Percentiles rank a stretch among this genome's conserved stretches.
Evolutionary conservation across 2,113 vertebrate genomes (phyloP).

Genomic region (Platycercus adscitus): DNA sequence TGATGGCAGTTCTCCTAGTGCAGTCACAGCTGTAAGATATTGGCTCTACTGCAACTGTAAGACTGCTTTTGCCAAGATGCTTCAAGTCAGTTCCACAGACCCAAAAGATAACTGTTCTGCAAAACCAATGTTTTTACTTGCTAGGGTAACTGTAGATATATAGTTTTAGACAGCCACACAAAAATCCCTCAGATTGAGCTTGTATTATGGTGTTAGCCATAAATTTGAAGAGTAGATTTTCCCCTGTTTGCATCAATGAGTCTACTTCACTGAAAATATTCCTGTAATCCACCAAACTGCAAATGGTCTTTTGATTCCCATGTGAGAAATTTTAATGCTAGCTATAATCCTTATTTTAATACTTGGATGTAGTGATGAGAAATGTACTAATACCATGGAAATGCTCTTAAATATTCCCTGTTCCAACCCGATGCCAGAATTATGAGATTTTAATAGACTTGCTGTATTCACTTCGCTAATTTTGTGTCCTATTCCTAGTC

Average conservation of each 20-base stretch:
- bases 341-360: conserved; percentile 21
- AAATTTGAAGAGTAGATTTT: conserved; percentile 1
- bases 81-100: conserved; percentile 11
- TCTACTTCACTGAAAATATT: conserved; percentile 10
- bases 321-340: neutral
- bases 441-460: neutral
- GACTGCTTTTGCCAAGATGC: conserved; percentile 29
- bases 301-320: neutral
- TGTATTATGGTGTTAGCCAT: neutral
- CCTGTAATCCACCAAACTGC: conserved; percentile 5
- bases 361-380: neutral
- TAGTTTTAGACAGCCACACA: neutral
- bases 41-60: conserved; percentile 26
- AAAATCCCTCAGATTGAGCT: neutral
- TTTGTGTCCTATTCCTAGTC: neutral
- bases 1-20: conserved; percentile 52
- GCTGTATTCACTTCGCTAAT: neutral
- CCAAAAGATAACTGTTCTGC: conserved; percentile 37
- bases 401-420: neutral
- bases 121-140: conserved; percentile 23
- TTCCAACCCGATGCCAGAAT: neutral
- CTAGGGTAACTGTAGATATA: neutral
- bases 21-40: conserved; percentile 59
- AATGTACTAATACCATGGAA: neutral
- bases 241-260: neutral